phyloP scores from a whole-genome alignment of 1,140 invertebrate species.

The Platorchestia sp. region DNA sequence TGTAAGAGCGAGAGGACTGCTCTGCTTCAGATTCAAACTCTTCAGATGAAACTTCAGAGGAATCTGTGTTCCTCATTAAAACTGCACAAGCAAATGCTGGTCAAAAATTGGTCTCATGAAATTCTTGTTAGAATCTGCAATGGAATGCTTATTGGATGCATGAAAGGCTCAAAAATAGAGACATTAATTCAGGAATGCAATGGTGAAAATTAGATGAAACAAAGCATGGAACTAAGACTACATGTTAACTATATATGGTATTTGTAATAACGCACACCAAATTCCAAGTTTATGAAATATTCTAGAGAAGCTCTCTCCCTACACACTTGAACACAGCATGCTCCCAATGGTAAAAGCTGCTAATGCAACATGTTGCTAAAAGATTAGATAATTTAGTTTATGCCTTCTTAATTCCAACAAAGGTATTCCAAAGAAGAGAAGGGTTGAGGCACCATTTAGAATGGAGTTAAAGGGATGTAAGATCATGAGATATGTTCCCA shows the following conservation, averaged over 20 bases:
- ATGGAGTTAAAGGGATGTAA: too few species aligned
- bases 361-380: too few species aligned
- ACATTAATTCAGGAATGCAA: not conserved
- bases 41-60: not conserved
- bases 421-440: too few species aligned
- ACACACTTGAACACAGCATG: too few species aligned
- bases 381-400: too few species aligned
- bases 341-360: too few species aligned
- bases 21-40: not conserved
- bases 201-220: not conserved
- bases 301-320: too few species aligned
- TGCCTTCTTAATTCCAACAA: too few species aligned
- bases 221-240: not conserved
- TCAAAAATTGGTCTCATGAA: not conserved
- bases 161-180: not conserved
- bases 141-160: not conserved
- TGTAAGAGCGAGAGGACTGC: not conserved
- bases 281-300: too few species aligned
- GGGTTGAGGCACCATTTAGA: too few species aligned
- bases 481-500: too few species aligned
- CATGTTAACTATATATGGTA: not conserved
- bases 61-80: not conserved
- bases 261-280: too few species aligned
- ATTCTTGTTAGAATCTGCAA: not conserved
- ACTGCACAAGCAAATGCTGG: not conserved